Evolutionary conservation across 2,888 invertebrate species (phyloP), one percentile per base, ranked within the genome.

Genomic region (Aspidapion aeneum): DNA sequence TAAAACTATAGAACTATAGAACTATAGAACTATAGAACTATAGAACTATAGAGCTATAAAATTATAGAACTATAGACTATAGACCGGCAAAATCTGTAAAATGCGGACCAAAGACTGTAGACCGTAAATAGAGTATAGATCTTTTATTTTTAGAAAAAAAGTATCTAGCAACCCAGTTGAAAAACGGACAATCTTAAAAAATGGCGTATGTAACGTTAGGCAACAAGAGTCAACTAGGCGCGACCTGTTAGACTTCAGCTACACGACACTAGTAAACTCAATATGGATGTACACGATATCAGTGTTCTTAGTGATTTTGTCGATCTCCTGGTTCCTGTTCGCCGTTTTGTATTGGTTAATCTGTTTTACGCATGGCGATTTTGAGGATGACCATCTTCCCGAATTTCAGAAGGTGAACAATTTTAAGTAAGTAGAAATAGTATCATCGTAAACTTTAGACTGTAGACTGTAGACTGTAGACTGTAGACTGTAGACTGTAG

Each of bases 281-380:
- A 67, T 69, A 18, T 74, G 74, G 74, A 56, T 62, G 1, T 73
- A 65, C 54, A 74, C 74, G 0, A 57, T 81, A 79, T 82, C 94
- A 68, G 89, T 95, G 61, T 96, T 97, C 80, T 88, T 93, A 21
- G 83, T 91, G 75, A 92, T 92, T 70, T 95, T 96, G 81, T 86
- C 95, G 35, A 80, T 88, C 1, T 90, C 92, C 55, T 97, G 96
- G 96, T 78, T 94, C 7, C 82, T 88, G 18, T 97, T 96, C 76
- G 94, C 92, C 0, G 82, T 89, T 7, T 83, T 94, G 64, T 96
- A 96, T 89, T 97, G 93, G 90, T 78, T 91, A 20, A 94, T 96
- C 63, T 88, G 92, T 55, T 88, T 89, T 74, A 85, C 89, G 1
- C 96, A 96, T 78, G 95, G 93, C 0, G 96, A 97, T 76, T 84